Percentiles rank a stretch among this genome's conserved stretches.
Evolutionary conservation across 2,888 invertebrate species (phyloP).

Genomic region (Rhyacophila evoluta): DNA sequence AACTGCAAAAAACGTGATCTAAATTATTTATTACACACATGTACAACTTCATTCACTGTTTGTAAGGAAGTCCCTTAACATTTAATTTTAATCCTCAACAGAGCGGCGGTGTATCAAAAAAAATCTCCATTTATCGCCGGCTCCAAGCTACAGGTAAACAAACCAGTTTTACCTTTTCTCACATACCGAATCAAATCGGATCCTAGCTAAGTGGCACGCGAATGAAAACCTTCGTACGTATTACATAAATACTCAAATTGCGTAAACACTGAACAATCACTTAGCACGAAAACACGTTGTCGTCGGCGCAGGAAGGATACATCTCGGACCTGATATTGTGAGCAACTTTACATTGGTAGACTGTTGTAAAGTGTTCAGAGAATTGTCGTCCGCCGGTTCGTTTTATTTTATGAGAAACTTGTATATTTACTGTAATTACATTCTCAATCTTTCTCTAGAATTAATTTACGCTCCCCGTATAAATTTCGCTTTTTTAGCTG

Average conservation of each 20-base stretch:
- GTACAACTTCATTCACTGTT: background rate
- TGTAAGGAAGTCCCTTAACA: background rate
- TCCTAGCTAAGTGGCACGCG: background rate
- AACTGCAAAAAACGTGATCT: no score
- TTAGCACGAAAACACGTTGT: background rate
- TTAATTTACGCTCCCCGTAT: constrained; percentile 30
- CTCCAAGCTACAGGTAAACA: constrained; percentile 20
- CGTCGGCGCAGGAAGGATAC: constrained; percentile 28
- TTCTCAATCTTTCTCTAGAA: constrained; percentile 35
- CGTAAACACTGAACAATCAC: constrained; percentile 1
- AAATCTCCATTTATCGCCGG: background rate
- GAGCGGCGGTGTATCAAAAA: constrained; percentile 32
- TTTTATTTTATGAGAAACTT: constrained; percentile 40
- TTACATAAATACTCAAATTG: constrained; percentile 33
- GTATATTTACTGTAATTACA: constrained; percentile 45
- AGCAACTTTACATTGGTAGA: background rate
- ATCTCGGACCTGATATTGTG: constrained; percentile 26
- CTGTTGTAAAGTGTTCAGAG: background rate
- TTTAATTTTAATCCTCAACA: background rate
- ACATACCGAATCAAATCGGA: constrained; percentile 27
- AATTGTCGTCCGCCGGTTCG: constrained; percentile 33
- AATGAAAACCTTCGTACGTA: background rate
- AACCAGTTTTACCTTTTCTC: constrained; percentile 40
- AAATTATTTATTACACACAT: no score
- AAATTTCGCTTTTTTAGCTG: background rate